These are phyloP conservation scores for Carterocephalus palaemon DNA, from an alignment of 2,888 invertebrate genomes.

Conservation along the genomic window DNA sequence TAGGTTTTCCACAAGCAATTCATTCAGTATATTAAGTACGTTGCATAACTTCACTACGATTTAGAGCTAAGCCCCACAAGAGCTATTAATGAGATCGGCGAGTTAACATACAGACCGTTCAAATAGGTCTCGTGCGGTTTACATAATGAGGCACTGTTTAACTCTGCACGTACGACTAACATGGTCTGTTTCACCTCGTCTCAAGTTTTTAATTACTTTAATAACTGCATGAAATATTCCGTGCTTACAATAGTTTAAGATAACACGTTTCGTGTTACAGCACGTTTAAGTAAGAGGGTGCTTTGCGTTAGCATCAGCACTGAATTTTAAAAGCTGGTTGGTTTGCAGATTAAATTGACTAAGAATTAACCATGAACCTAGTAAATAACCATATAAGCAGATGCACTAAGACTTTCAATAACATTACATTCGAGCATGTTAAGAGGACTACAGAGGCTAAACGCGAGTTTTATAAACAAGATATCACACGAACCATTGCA, in stretches of 20 bases:
- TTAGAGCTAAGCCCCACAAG: conserved; percentile 19
- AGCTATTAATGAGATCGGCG: conserved; percentile 24
- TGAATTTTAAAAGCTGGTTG: too few relatives aligned
- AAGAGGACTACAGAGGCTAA: too few relatives aligned
- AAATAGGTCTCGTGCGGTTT: conserved; percentile 16
- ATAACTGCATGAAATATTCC: conserved; percentile 11
- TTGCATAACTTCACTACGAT: conserved; percentile 8
- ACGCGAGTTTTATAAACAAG: too few relatives aligned
- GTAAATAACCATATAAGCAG: too few relatives aligned
- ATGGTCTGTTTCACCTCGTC: conserved; percentile 12
- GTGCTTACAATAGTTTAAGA: too few relatives aligned
- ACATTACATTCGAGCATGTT: too few relatives aligned
- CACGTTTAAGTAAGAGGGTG: not conserved
- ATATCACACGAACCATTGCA: too few relatives aligned
- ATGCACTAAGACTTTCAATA: too few relatives aligned
- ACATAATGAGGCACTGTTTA: conserved; percentile 20
- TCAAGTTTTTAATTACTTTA: conserved; percentile 16
- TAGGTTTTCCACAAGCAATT: not conserved
- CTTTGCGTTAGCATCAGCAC: too few relatives aligned
- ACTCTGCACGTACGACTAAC: conserved; percentile 4
- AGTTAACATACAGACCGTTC: conserved; percentile 16
- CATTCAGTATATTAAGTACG: not conserved
- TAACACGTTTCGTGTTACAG: too few relatives aligned
- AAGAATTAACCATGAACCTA: too few relatives aligned
- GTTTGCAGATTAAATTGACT: too few relatives aligned